A percentile compares a stretch with the other conserved stretches of the same genome.
Evolutionary conservation across 2,113 vertebrate genomes (phyloP).

Genomic region (Rattus rattus): DNA sequence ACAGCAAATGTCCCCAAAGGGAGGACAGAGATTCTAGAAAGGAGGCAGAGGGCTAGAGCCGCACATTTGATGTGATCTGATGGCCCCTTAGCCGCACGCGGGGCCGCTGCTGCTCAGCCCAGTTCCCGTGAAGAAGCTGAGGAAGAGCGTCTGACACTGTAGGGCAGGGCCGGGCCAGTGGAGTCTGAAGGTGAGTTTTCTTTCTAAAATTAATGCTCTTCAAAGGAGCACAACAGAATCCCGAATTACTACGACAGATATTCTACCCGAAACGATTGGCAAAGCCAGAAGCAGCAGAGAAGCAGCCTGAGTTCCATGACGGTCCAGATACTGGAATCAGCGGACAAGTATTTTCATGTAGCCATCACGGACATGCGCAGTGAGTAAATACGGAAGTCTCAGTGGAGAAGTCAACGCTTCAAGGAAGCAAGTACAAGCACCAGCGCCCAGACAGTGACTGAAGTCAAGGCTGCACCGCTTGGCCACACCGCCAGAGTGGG

Average conservation of each 20-base stretch:
- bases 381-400: background rate
- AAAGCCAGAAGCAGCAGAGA: constrained; percentile 26
- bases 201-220: background rate
- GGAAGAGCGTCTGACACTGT: background rate
- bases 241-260: background rate
- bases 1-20: background rate
- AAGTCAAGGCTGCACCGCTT: background rate
- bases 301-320: background rate
- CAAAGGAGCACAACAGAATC: background rate
- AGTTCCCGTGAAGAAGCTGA: background rate
- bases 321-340: background rate
- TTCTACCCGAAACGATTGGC: background rate
- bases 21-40: background rate
- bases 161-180: background rate
- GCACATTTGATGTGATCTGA: background rate
- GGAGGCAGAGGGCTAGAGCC: background rate
- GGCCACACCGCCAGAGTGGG: background rate
- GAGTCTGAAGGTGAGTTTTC: background rate
- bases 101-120: background rate
- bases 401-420: background rate
- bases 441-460: background rate
- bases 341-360: background rate
- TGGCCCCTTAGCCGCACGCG: background rate
- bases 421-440: background rate
- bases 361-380: background rate